Conservation (phyloP, 2,888 invertebrate genomes). For the Mythimna vitellina region DNA sequence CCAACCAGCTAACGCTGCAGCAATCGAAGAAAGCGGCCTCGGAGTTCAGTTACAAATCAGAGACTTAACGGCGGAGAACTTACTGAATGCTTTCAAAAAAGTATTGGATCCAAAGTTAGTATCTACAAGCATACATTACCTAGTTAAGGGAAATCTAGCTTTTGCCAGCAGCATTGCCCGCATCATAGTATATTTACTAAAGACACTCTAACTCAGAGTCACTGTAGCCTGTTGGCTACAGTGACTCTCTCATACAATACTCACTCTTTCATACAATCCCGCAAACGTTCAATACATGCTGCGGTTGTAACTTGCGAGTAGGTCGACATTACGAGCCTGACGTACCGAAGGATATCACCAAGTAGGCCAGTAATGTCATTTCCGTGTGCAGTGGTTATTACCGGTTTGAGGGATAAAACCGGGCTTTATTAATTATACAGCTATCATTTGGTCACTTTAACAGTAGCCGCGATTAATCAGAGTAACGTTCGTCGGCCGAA, state of each 20-base stretch:
- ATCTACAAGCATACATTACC: background rate
- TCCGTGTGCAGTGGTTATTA: background rate
- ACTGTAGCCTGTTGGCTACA: too few relatives aligned
- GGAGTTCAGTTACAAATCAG: slow-evolving; percentile 86
- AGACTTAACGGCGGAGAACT: slow-evolving; percentile 86
- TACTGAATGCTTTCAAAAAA: slow-evolving; percentile 87
- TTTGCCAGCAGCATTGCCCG: too few relatives aligned
- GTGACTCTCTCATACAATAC: too few relatives aligned
- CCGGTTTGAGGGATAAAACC: background rate
- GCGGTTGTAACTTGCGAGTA: too few relatives aligned
- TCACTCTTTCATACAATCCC: too few relatives aligned
- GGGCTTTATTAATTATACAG: background rate
- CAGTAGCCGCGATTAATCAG: too few relatives aligned
- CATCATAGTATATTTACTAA: too few relatives aligned
- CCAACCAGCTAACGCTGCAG: slow-evolving; percentile 90
- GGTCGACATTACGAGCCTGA: too few relatives aligned
- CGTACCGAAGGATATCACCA: slow-evolving; percentile 2
- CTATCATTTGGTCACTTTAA: background rate
- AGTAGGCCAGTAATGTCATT: slow-evolving; percentile 6
- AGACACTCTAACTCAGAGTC: too few relatives aligned
- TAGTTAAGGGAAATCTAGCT: too few relatives aligned
- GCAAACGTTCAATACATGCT: too few relatives aligned
- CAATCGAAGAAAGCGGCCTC: slow-evolving; percentile 89
- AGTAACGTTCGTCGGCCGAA: too few relatives aligned
- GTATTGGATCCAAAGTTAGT: slow-evolving; percentile 90